Evolutionary conservation across 2,888 invertebrate species (phyloP), one percentile per base, ranked within the genome.

Genomic region (Cataglyphis rosenhaueri): DNA sequence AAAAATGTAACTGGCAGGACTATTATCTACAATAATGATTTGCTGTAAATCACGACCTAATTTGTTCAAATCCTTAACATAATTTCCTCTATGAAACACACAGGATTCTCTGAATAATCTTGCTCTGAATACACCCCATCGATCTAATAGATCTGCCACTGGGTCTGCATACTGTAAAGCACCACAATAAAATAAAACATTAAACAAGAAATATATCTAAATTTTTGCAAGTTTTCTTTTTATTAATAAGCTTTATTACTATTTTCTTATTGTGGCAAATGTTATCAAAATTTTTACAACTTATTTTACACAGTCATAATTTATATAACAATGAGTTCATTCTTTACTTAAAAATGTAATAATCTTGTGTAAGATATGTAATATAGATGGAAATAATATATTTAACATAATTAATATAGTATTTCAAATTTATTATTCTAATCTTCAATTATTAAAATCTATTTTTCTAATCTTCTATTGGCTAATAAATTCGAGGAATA

Each of bases 1-100:
- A 97, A 99, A 99, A 96, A 99, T 99, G 95, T 99, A 99, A 90
- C 99, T 99, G 93, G 99, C 99, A 92, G 99, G 99, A 93, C 99
- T 99, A 96, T 99, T 99, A 96, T 99, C 99, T 91, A 99, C 98
- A 93, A 99, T 99, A 93, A 99, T 97, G 93, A 99, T 98, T 95
- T 98, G 98, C 92, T 98, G 97, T 94, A 99, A 96, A 95, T 99
- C 99, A 89, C 99, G 96, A 85, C 99, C 99, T 90, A 99, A 96
- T 94, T 98, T 98, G 96, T 99, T 99, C 93, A 99, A 97, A 96
- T 99, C 99, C 96, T 99, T 99, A 93, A 99, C 99, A 96, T 99
- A 99, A 96, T 99, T 99, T 92, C 99, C 99, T 95, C 99, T 97
- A 96, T 99, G 99, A 96, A 99, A 99, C 95, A 99, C 99, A 96